These are phyloP conservation scores for Halcyon malimbica DNA, from an alignment of 2,113 vertebrate genomes.

Conservation along the genomic window DNA sequence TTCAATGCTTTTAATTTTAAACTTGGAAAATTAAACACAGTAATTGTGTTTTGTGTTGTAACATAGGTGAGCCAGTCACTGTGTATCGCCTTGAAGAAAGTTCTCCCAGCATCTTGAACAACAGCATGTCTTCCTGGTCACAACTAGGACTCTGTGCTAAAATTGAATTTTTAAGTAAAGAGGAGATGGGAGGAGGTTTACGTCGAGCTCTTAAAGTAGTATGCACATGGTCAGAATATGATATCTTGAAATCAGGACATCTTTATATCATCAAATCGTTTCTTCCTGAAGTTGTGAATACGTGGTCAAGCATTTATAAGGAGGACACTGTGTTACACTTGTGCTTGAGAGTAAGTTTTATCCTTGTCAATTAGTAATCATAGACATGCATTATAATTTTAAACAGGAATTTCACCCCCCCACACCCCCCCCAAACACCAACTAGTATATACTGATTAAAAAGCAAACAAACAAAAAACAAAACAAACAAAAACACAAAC, in stretches of 20 bases:
- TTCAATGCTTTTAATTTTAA: background rate
- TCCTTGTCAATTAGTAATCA: background rate
- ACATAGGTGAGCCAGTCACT: slow-evolving; percentile 91
- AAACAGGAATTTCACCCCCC: background rate
- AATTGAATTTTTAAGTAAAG: slow-evolving; percentile 98
- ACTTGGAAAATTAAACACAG: background rate
- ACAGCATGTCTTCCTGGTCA: slow-evolving; percentile 99
- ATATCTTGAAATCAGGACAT: slow-evolving; percentile 94
- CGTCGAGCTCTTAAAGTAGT: slow-evolving; percentile 94
- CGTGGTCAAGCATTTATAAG: slow-evolving; percentile 96
- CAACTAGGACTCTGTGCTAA: slow-evolving; percentile 96
- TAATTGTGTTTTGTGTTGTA: background rate
- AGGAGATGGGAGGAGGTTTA: slow-evolving; percentile 97
- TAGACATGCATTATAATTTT: background rate
- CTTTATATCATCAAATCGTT: slow-evolving; percentile 99
- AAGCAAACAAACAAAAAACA: no score
- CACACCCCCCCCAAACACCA: background rate
- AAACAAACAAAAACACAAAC: no score
- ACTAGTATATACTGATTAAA: background rate
- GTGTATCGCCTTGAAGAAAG: slow-evolving; percentile 98
- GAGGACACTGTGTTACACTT: slow-evolving; percentile 97
- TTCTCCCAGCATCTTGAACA: slow-evolving; percentile 95
- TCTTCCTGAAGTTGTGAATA: slow-evolving; percentile 94
- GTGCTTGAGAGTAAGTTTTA: slow-evolving; percentile 91
- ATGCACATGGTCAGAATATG: slow-evolving; percentile 96